Conservation (phyloP, 2,797 vertebrate species). For the Brachyrhaphis roseni region DNA sequence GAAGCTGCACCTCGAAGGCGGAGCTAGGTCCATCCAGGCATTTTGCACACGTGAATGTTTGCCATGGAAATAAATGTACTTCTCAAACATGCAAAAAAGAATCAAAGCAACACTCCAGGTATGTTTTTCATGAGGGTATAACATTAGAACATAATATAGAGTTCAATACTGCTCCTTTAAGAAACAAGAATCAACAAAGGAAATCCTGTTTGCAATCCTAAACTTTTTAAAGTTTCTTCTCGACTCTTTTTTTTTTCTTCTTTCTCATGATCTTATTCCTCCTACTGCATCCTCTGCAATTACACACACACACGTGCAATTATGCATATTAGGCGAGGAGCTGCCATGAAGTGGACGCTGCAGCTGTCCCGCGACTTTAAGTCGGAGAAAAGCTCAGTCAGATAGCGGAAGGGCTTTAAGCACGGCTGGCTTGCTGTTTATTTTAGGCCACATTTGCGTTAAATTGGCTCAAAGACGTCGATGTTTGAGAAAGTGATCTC, state of each 20-base stretch:
- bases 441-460: not conserved
- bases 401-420: not conserved
- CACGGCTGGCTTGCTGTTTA: constrained; percentile 12
- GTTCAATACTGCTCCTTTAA: too few species aligned
- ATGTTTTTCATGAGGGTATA: too few species aligned
- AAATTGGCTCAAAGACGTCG: not conserved
- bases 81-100: too few species aligned
- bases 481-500: constrained; percentile 14
- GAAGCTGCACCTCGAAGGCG: too few species aligned
- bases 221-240: constrained; percentile 21
- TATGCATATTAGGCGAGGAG: not conserved
- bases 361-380: not conserved
- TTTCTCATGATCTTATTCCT: not conserved
- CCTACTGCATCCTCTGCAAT: not conserved
- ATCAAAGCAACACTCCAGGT: too few species aligned
- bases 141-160: too few species aligned
- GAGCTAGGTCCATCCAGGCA: too few species aligned
- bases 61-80: too few species aligned
- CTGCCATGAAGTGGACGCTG: constrained; percentile 4
- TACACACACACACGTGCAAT: not conserved
- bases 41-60: too few species aligned
- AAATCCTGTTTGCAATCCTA: constrained; percentile 13
- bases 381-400: constrained; percentile 1
- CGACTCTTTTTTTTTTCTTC: constrained; percentile 27
- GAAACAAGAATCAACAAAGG: not conserved